Evolutionary conservation across 37 sponge, comb jelly and placozoan genomes (phyloP).

Genomic region (Lycopodina hypogea): DNA sequence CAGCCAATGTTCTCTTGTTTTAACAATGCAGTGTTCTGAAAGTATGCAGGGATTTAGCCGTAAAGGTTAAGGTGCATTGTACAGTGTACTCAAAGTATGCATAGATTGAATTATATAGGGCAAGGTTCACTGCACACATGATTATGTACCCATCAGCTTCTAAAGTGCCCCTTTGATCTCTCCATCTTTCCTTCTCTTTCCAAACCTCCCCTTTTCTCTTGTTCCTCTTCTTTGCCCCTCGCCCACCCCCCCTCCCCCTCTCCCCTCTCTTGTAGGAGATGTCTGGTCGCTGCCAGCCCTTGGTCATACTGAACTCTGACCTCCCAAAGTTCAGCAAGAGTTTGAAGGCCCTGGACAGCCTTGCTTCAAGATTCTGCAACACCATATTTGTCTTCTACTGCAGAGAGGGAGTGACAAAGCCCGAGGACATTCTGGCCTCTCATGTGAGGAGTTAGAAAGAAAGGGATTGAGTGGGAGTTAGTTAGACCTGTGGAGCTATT

Average conservation of each 20-base stretch:
- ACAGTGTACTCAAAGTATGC: too few relatives aligned
- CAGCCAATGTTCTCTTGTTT: too few relatives aligned
- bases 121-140: too few relatives aligned
- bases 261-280: constrained; percentile 14
- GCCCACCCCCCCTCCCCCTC: constrained; percentile 18
- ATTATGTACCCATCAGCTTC: too few relatives aligned
- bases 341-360: constrained; percentile 61
- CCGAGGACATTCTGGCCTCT: constrained; percentile 63
- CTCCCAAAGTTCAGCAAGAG: constrained; percentile 33
- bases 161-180: too few relatives aligned
- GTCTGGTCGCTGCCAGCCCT: constrained; percentile 5
- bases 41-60: too few relatives aligned
- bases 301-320: constrained; percentile 53
- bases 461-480: neutral
- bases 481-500: neutral
- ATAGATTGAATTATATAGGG: too few relatives aligned
- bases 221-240: neutral
- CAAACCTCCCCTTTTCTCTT: constrained; percentile 11
- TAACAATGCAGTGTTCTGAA: too few relatives aligned
- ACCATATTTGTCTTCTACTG: constrained; percentile 85
- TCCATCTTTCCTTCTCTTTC: neutral
- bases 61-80: too few relatives aligned
- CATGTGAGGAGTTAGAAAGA: constrained; percentile 22
- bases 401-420: constrained; percentile 53
- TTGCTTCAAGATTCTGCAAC: constrained; percentile 73